phyloP scores from a whole-genome alignment of 1,140 invertebrate species.

The Thalassaphorura encarpata region DNA sequence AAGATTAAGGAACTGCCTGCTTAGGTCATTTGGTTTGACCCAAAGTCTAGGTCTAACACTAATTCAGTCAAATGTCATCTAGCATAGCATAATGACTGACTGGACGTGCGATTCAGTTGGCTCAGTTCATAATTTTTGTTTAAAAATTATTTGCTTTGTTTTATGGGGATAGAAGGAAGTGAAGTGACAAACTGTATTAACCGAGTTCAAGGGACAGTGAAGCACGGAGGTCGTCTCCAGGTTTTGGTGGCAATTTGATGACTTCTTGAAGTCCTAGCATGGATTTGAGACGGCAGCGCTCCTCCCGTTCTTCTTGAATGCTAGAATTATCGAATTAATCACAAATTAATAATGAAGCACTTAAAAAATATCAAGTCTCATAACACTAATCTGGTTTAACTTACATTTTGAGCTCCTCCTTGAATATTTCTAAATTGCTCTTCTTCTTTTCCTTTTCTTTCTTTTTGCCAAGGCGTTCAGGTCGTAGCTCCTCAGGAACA shows the following conservation, averaged over 20 bases:
- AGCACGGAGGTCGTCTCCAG: slow-evolving; percentile 32
- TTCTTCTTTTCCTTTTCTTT: slow-evolving; percentile 82
- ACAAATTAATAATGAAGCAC: too few relatives aligned
- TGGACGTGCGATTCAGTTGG: too few relatives aligned
- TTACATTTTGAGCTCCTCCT: slow-evolving; percentile 83
- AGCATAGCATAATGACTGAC: too few relatives aligned
- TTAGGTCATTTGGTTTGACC: too few relatives aligned
- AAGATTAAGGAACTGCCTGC: too few relatives aligned
- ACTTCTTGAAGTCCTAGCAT: slow-evolving; percentile 40
- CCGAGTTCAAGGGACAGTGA: slow-evolving; percentile 33
- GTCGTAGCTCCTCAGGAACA: slow-evolving; percentile 28
- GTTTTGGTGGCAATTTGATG: slow-evolving; percentile 33
- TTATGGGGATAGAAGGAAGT: slow-evolving; percentile 13
- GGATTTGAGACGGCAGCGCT: slow-evolving; percentile 63
- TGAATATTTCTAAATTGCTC: slow-evolving; percentile 93
- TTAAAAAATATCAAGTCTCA: neutral
- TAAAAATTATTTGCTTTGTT: too few relatives aligned
- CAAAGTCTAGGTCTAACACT: too few relatives aligned
- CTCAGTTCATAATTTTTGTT: too few relatives aligned
- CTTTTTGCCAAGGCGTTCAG: slow-evolving; percentile 60
- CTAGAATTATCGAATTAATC: slow-evolving; percentile 47
- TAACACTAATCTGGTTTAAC: too few relatives aligned
- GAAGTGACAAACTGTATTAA: too few relatives aligned
- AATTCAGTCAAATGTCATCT: too few relatives aligned
- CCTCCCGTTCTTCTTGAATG: slow-evolving; percentile 94